A percentile compares a stretch with the other conserved stretches of the same genome.
These are phyloP conservation scores for Fragum whitleyi DNA, from an alignment of 2,888 invertebrate genomes.

Conservation along the genomic window DNA sequence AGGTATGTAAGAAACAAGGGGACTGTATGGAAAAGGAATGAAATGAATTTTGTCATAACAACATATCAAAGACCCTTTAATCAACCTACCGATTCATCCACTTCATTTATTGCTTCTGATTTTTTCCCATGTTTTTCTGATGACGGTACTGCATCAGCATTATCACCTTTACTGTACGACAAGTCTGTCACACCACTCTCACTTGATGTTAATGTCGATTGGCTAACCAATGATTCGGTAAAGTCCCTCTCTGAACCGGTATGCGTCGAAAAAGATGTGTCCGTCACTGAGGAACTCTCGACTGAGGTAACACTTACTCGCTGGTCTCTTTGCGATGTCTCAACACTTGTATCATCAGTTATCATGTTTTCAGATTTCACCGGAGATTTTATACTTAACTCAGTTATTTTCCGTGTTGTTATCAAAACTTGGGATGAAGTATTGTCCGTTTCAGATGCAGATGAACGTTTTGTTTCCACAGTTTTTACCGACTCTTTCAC, in stretches of 20 bases:
- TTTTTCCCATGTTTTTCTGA: not conserved
- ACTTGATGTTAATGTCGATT: conserved; percentile 31
- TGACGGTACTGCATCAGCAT: not conserved
- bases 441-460: not conserved
- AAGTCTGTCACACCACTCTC: conserved; percentile 31
- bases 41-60: not conserved
- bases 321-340: conserved; percentile 20
- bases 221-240: conserved; percentile 50
- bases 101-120: conserved; percentile 22
- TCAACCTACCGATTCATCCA: conserved; percentile 45
- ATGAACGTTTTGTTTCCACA: not conserved
- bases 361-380: conserved; percentile 15
- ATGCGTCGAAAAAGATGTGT: conserved; percentile 56
- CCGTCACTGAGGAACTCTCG: conserved; percentile 24
- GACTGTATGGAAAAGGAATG: not conserved
- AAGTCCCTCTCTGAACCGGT: conserved; percentile 37
- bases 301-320: conserved; percentile 34
- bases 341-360: not conserved
- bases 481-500: not conserved
- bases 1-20: too few relatives aligned
- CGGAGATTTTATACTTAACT: conserved; percentile 1
- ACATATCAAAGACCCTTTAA: not conserved
- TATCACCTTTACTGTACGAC: conserved; percentile 41
- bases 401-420: not conserved
- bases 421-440: not conserved